Percentiles rank a stretch among this genome's conserved stretches.
phyloP scores from a whole-genome alignment of 2,888 invertebrate species.

The Rugalucina vietnamica region DNA sequence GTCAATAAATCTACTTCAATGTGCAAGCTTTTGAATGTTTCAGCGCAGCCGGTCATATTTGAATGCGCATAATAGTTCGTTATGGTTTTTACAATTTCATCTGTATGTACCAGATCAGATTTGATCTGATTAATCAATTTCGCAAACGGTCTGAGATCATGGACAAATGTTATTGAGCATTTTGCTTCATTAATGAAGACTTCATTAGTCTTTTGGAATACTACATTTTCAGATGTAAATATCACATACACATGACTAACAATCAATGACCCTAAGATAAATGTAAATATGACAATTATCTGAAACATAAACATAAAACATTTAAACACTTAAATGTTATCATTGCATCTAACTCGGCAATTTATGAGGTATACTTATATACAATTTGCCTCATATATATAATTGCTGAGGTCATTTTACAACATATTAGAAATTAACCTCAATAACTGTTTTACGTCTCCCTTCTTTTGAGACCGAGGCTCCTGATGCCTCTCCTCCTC shows the following conservation, averaged over 20 bases:
- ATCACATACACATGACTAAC: neutral
- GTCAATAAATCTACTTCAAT: neutral
- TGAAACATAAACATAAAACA: neutral
- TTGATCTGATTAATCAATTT: neutral
- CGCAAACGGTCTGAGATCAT: neutral
- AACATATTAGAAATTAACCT: neutral
- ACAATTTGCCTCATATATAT: neutral
- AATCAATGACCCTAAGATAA: neutral
- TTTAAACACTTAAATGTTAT: neutral
- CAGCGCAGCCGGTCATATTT: neutral
- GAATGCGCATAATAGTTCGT: neutral
- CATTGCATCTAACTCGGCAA: too few relatives aligned
- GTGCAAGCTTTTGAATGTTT: neutral
- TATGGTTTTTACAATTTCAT: neutral
- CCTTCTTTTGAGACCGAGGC: neutral
- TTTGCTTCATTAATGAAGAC: constrained; percentile 16
- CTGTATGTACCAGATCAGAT: neutral
- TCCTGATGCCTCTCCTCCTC: neutral
- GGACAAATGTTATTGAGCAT: constrained; percentile 29
- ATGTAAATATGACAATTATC: neutral
- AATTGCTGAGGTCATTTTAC: constrained; percentile 17
- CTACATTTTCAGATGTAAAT: constrained; percentile 12
- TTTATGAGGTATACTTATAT: neutral
- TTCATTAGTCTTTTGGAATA: constrained; percentile 37
- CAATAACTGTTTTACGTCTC: neutral